A percentile compares a stretch with the other conserved stretches of the same genome.
These are phyloP conservation scores for Simalia tracyae DNA, from an alignment of 2,797 vertebrate genomes.

Conservation along the genomic window DNA sequence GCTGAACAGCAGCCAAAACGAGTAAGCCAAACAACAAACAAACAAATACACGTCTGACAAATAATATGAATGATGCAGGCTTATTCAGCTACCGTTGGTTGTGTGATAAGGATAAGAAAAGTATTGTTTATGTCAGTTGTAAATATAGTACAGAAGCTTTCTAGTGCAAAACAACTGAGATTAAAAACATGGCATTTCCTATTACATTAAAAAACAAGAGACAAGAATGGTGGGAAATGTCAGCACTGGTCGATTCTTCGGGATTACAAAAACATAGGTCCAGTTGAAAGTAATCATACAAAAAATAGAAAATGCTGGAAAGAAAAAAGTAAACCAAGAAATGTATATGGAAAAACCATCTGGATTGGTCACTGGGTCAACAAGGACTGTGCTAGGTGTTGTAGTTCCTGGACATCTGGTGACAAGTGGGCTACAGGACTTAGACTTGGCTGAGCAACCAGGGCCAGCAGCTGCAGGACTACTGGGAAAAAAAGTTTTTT, in stretches of 20 bases:
- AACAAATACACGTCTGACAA: background rate
- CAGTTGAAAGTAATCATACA: background rate
- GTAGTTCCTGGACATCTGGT: too few relatives aligned
- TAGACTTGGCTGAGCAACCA: too few relatives aligned
- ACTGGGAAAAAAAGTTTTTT: too few relatives aligned
- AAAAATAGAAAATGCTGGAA: background rate
- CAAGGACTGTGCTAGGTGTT: too few relatives aligned
- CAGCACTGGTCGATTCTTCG: constrained; percentile 3
- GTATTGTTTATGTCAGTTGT: background rate
- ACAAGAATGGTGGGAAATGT: constrained; percentile 11
- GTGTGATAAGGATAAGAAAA: constrained; percentile 7
- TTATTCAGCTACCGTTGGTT: constrained; percentile 16
- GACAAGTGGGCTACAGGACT: too few relatives aligned
- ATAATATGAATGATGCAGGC: background rate
- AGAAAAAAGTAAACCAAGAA: background rate
- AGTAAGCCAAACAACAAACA: background rate
- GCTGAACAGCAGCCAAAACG: constrained; percentile 17
- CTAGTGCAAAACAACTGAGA: background rate
- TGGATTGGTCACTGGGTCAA: too few relatives aligned
- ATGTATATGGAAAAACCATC: background rate
- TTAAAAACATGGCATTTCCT: background rate
- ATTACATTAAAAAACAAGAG: background rate
- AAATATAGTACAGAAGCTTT: background rate
- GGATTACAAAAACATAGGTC: constrained; percentile 28
- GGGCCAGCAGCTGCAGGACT: too few relatives aligned